Evolutionary conservation across 2,113 vertebrate genomes (phyloP).

Genomic region (Nothobranchius furzeri): DNA sequence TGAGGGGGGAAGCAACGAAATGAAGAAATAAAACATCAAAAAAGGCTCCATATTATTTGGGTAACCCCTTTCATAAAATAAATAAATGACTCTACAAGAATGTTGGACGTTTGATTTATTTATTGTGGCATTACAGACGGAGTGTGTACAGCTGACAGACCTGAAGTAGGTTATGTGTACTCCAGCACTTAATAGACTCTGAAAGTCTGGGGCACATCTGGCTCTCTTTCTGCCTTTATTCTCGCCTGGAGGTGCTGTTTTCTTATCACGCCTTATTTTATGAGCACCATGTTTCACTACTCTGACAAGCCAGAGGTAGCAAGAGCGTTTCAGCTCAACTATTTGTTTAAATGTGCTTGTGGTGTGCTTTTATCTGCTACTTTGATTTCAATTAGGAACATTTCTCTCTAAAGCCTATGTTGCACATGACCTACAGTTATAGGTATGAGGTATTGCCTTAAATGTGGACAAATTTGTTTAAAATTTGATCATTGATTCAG

Average conservation of each 20-base stretch:
- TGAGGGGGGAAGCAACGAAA: neutral
- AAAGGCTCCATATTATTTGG: slow-evolving; percentile 6
- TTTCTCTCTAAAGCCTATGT: too few species aligned
- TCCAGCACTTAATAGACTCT: slow-evolving; percentile 51
- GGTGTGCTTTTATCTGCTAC: too few species aligned
- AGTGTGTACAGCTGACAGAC: slow-evolving; percentile 59
- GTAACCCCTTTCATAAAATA: slow-evolving; percentile 39
- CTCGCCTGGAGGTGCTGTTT: slow-evolving; percentile 53
- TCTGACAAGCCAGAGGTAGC: slow-evolving; percentile 44
- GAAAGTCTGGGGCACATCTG: slow-evolving; percentile 63
- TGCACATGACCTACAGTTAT: too few species aligned
- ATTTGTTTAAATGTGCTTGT: neutral
- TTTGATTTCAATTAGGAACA: too few species aligned
- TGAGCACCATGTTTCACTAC: slow-evolving; percentile 30
- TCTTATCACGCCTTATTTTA: slow-evolving; percentile 31
- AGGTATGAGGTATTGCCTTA: too few species aligned
- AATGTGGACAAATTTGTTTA: too few species aligned
- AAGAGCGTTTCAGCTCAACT: slow-evolving; percentile 22
- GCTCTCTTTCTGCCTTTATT: slow-evolving; percentile 46
- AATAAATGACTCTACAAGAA: slow-evolving; percentile 25
- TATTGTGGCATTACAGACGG: slow-evolving; percentile 43
- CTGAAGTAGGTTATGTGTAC: slow-evolving; percentile 65
- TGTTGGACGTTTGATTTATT: slow-evolving; percentile 48
- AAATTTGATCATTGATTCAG: too few species aligned
- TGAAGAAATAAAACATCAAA: neutral